Evolutionary conservation across 2,113 vertebrate genomes (phyloP).

Genomic region (Cephalopterus ornatus): DNA sequence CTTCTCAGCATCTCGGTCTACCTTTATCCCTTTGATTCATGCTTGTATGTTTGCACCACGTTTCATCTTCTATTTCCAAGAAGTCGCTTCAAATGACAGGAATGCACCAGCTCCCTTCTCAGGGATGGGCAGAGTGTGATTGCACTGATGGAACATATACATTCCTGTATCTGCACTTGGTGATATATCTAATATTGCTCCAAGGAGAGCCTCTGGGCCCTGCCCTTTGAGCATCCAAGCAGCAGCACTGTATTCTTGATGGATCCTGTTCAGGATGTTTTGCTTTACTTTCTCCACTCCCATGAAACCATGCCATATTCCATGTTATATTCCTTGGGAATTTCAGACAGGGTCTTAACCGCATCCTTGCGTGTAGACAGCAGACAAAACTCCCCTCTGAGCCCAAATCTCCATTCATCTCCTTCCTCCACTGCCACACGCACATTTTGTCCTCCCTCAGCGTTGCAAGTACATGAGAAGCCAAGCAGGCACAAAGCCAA

Average conservation of each 20-base stretch:
- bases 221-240: not conserved
- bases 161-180: accelerated
- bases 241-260: not conserved
- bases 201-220: not conserved
- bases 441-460: not conserved
- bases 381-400: not conserved
- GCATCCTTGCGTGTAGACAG: accelerated
- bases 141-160: no score
- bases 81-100: not conserved
- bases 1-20: not conserved
- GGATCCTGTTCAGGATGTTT: not conserved
- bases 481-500: not conserved
- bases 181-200: not conserved
- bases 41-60: not conserved
- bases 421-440: not conserved
- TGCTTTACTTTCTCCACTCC: not conserved
- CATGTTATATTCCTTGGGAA: not conserved
- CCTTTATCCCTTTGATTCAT: not conserved
- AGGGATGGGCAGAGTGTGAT: not conserved
- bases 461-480: not conserved
- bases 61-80: not conserved
- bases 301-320: not conserved
- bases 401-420: not conserved
- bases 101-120: not conserved
- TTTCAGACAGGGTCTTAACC: not conserved